These are phyloP conservation scores for Melopsittacus undulatus DNA, from an alignment of 2,797 vertebrate species.

Conservation along the genomic window DNA sequence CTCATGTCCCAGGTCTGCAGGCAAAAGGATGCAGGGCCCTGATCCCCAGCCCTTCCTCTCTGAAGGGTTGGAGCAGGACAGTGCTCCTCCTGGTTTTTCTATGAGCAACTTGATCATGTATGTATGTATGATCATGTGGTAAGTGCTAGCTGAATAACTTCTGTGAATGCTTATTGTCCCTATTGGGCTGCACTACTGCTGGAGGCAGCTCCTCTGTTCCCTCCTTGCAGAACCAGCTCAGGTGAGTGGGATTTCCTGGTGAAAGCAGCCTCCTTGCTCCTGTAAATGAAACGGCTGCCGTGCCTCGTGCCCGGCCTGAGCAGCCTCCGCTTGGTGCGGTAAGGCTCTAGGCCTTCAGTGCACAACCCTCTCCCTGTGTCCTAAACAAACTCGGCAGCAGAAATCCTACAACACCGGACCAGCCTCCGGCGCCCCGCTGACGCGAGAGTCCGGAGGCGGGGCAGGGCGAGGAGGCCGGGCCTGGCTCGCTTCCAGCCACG, in stretches of 20 bases:
- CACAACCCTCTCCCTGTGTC: accelerated
- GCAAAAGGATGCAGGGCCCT: not conserved
- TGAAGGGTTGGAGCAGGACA: not conserved
- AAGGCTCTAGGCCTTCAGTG: no score
- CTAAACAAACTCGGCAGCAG: not conserved
- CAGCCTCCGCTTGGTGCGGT: not conserved
- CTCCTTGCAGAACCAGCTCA: not conserved
- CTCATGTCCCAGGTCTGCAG: accelerated
- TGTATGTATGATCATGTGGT: accelerated
- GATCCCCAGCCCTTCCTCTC: not conserved
- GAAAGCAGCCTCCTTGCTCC: not conserved
- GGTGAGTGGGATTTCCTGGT: accelerated
- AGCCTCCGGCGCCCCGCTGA: not conserved
- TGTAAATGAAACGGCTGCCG: accelerated
- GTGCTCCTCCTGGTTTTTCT: not conserved
- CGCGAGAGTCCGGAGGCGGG: not conserved
- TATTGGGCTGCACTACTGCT: not conserved
- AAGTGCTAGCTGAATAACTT: not conserved
- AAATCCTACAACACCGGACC: no score
- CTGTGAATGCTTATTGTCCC: accelerated
- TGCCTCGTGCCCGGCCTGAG: not conserved
- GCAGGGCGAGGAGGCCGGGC: not conserved
- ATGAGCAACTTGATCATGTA: not conserved
- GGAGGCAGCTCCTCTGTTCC: not conserved
- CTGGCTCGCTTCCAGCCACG: not conserved